A percentile compares a stretch with the other conserved stretches of the same genome.
These are phyloP conservation scores for Micrasema minimum DNA, from an alignment of 1,140 invertebrate species.

Conservation along the genomic window DNA sequence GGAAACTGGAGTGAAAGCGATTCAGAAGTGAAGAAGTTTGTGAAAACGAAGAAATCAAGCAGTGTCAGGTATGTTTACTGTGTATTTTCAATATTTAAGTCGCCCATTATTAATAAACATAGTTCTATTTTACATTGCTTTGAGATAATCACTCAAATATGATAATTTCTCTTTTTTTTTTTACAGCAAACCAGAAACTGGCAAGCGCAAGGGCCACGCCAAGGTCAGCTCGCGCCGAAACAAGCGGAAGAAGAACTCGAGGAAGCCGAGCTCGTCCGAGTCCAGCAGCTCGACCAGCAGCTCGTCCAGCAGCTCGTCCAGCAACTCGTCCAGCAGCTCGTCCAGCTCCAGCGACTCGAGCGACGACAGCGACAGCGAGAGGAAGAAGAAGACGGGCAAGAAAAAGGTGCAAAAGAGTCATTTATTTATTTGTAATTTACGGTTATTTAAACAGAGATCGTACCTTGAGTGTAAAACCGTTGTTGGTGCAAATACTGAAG, in stretches of 20 bases:
- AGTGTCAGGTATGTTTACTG: not conserved
- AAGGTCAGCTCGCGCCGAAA: conserved; percentile 47
- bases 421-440: too few species aligned
- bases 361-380: conserved; percentile 8
- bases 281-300: conserved; percentile 1
- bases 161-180: too few species aligned
- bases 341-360: conserved; percentile 33
- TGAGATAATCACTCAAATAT: too few species aligned
- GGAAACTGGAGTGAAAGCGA: conserved; percentile 41
- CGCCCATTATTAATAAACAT: too few species aligned
- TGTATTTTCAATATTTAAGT: too few species aligned
- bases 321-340: conserved; percentile 23
- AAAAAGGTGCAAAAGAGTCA: conserved; percentile 43
- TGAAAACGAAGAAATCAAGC: conserved; percentile 13
- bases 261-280: conserved; percentile 4
- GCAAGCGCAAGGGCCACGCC: conserved; percentile 46
- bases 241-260: conserved; percentile 29
- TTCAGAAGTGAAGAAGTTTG: conserved; percentile 19
- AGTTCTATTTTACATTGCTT: too few species aligned
- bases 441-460: too few species aligned
- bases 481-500: too few species aligned
- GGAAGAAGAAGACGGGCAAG: conserved; percentile 29
- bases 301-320: conserved; percentile 11
- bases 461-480: too few species aligned
- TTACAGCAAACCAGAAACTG: not conserved